Evolutionary conservation across 1,140 invertebrate genomes (phyloP), one percentile per base, ranked within the genome.

Genomic region (Charaxes varanes): DNA sequence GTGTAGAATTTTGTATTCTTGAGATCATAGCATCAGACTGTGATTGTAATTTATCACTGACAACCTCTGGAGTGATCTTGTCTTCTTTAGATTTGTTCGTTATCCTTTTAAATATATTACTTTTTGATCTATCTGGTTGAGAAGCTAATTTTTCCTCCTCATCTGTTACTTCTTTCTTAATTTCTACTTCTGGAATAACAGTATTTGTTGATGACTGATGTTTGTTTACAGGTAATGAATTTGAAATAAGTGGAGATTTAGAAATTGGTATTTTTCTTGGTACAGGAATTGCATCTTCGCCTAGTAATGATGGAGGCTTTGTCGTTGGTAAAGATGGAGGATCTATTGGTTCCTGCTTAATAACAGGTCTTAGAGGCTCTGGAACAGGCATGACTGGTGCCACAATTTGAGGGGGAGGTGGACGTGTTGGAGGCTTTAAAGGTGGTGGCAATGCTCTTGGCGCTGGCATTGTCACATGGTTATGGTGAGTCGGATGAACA

Each of bases 101-200:
- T 59, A 94, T 92, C 79, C 94, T 94, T 64, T 93, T 94, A 54
- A 94, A 93, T 63, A 94, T 93, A 81, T 94, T 94, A 13, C 93
- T 71, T 71, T 94, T 94, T 66, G 90, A 91, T 69, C 90, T 92
- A 65, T 94, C 91, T 1, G 92, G 92, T 69, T 94, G 92, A 2
- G 88, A 90, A 1, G 89, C 87, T 11, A 94, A 67, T 80, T 94
- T 93, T 56, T 89, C 90, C 21, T 90, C 85, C 63, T 88, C 87
- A 26, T 87, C 86, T 35, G 83, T 68, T 45, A 87, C 79, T 28
- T 86, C 82, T 42, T 78, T 84, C 41, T 86, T 85, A 38, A 85
- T 83, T 49, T 72, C 68, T 41, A 63, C 50, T 34, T 80, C 67
- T 34, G 64, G 54, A 62, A 80, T 54, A 23, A 86, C 48, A 30